Evolutionary conservation across 2,113 vertebrate species (phyloP), one percentile per base, ranked within the genome.

Genomic region (Drymodes brunneopygia): DNA sequence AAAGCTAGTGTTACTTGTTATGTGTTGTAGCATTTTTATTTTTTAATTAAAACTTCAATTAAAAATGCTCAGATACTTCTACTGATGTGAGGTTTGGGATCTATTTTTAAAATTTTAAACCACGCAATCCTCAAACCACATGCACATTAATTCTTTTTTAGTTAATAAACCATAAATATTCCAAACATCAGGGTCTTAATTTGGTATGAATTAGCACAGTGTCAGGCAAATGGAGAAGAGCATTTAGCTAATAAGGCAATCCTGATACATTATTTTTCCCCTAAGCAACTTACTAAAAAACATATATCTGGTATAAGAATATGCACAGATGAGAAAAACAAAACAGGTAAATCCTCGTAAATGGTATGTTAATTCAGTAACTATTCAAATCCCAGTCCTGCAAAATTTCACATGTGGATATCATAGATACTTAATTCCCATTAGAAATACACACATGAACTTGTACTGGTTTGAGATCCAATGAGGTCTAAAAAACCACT

Each of bases 21-120:
- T 1, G 40, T 92, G 57, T 80, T 93, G 66, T 88, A 93, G 81
- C 67, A 74, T 73, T n/a, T 56, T 70, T 47, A 65, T 93, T 95
- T 89, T 91, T 65, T 81, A 92, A 83, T 83, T 91, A 51, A 71
- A 92, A 91, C 31, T 35, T 86, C 65, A 61, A 95, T 90, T 96
- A 95, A 94, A 97, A 95, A 72, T 84, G 83, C 44, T 89, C 71
- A 77, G 50, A 78, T 8, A 47, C 23, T 27, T 74, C 45, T 25
- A 78, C 1, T 58, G 60, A 75, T 86, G 64, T 54, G 44, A 71
- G 71, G 61, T 85, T 88, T 92, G 48, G 44, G 80, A 90, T 88
- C 47, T 74, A 7, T 69, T 81, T 83, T 73, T 48, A 75, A 67
- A 42, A 35, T 36, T 73, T 56, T 69, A 90, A 92, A 78, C 45